Evolutionary conservation across 1,140 invertebrate species (phyloP), one percentile per base, ranked within the genome.

Genomic region (Aricia agestis): DNA sequence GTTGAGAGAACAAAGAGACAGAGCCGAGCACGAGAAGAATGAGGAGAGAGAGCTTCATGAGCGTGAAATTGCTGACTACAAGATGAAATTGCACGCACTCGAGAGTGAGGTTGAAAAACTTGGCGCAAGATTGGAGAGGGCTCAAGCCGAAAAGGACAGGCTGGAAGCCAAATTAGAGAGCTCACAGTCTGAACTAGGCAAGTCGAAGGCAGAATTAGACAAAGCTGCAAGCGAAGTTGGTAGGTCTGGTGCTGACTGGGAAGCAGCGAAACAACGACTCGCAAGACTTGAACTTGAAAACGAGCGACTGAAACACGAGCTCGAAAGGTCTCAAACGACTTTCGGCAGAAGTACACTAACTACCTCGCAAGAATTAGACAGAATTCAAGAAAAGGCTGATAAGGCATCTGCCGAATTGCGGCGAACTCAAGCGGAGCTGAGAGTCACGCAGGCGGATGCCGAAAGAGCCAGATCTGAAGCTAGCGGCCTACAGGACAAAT

Each of bases 1-100:
- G 68, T 79, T 92, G 0, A 88, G 97, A 77, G 98, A 99, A 82
- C 97, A 98, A 86, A 93, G 98, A 82, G 98, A 99, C 84, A 93
- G 97, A 73, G 97, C 97, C n/a, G 98, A 99, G 92, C 96, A 98
- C 78, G 98, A 99, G 85, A 97, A 98, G 82, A 95, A 97, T 79
- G 98, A 99, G 90, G 98, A 99, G 85, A 93, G 98, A 71, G 98
- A 99, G 83, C 92, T 98, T 0, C 98, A 98, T 83, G 97, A 98
- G 84, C 94, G 98, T 75, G 97, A 98, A 91, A 94, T 98, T 74
- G 97, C 97, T 65, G 98, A 99, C 84, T 97, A 98, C 78, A 99
- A 98, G 91, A 96, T 98, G 94, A 98, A 98, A 91, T 93, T 98
- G 25, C 97, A 98, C 74, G 94, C 95, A 2, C 88, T 98, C 42